Conservation (phyloP, 2,888 invertebrate genomes). For the Thymelicus lineola region DNA sequence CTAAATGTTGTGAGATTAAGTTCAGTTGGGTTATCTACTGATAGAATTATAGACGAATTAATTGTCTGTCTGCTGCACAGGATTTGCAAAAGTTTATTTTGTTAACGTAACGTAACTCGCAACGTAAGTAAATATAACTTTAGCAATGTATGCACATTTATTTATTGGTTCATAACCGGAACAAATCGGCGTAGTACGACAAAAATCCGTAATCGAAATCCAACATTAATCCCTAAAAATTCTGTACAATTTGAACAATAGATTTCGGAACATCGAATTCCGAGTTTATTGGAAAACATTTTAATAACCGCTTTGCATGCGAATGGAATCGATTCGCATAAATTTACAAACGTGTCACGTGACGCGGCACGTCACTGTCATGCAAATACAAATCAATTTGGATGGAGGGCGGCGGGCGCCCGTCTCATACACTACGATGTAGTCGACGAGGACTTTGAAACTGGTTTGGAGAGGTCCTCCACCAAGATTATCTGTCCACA, state of each 20-base stretch:
- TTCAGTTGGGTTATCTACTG: too few species aligned
- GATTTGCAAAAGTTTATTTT: too few species aligned
- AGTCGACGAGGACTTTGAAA: too few species aligned
- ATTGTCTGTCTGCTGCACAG: too few species aligned
- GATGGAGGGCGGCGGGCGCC: too few species aligned
- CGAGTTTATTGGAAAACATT: slow-evolving; percentile 29
- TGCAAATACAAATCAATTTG: slow-evolving; percentile 26
- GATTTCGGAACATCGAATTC: slow-evolving; percentile 7
- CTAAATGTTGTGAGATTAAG: too few species aligned
- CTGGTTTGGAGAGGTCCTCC: too few species aligned
- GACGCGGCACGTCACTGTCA: slow-evolving; percentile 28
- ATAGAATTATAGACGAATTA: too few species aligned
- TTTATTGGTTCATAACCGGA: neutral
- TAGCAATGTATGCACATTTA: neutral
- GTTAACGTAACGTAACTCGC: too few species aligned
- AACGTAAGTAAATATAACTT: neutral
- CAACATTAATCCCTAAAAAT: neutral
- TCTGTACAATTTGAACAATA: neutral
- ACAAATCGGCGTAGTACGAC: neutral
- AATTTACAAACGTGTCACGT: slow-evolving; percentile 35
- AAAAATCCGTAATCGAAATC: neutral
- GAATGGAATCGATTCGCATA: slow-evolving; percentile 40
- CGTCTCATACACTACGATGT: too few species aligned
- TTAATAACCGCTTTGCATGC: slow-evolving; percentile 34
- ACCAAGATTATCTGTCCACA: too few species aligned